Evolutionary conservation across 2,113 vertebrate species (phyloP), one percentile per base, ranked within the genome.

Genomic region (Piliocolobus tephrosceles): DNA sequence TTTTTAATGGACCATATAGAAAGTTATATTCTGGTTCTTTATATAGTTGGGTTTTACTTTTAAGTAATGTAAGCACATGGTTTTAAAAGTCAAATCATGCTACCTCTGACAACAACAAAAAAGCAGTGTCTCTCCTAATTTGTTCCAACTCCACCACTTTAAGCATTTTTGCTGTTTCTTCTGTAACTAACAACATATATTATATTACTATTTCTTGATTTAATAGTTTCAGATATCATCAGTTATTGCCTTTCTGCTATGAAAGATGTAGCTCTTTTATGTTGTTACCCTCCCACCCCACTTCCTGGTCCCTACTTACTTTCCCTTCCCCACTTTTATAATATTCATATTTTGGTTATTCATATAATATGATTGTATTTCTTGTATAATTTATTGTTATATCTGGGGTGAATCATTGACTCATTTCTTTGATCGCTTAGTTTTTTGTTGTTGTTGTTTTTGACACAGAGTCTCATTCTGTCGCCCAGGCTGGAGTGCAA

Each of bases 151-250:
- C 70, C 18, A 72, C 50, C 13, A 43, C 38, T 81, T 84, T 40
- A 97, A 96, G 30, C 64, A 90, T 18, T 96, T 86, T 95, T 92
- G 14, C 73, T 93, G 18, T 86, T 95, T 70, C 72, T 96, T 96
- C 86, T 95, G 23, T 95, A 82, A 66, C 47, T 76, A 84, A 25
- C 35, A 85, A 30, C 23, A 35, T 92, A 27, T n/a, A 35, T 14
- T 87, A 23, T 79, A 87, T 88, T 91, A 89, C 55, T 89, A 72
- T 88, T 93, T 86, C 43, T 94, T 94, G 30, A 73, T 58, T 95
- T 92, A 76, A 89, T 76, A 55, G 32, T 61, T 94, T 94, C 76
- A 61, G 66, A 76, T 95, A 64, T 58, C 82, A 78, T 85, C 66
- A 91, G 40, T 93, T 93, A 79, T 16, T 88, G 68, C 52, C 73